A percentile compares a stretch with the other conserved stretches of the same genome.
These are phyloP conservation scores for Imbricaverruca yamaguchii DNA, from an alignment of 2,888 invertebrate species.

Conservation along the genomic window DNA sequence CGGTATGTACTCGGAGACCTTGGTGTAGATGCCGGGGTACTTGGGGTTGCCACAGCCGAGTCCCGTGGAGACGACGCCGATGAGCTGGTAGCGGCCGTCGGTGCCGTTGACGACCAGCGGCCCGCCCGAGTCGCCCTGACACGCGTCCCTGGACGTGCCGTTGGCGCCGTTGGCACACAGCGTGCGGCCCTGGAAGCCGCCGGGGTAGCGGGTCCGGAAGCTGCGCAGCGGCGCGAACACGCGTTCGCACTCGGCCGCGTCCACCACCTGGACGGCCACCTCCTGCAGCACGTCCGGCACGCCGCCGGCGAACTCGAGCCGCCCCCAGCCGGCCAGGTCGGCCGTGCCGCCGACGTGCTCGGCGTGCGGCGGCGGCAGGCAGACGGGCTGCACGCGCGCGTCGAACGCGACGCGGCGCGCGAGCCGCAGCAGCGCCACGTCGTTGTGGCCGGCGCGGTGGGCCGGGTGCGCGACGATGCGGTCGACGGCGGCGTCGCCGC, in stretches of 20 bases:
- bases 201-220: background rate
- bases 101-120: background rate
- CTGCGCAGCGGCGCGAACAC: background rate
- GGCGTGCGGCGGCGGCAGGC: conserved; percentile 1
- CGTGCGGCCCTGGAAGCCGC: background rate
- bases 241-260: background rate
- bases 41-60: background rate
- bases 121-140: conserved; percentile 4
- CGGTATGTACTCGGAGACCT: background rate
- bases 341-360: background rate
- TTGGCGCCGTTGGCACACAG: background rate
- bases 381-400: background rate
- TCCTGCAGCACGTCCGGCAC: background rate
- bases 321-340: background rate
- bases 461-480: background rate
- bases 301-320: background rate
- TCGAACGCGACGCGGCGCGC: background rate
- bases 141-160: background rate
- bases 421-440: conserved; percentile 20
- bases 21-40: background rate
- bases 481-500: background rate
- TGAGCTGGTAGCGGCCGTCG: background rate
- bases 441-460: background rate
- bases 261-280: background rate
- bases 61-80: background rate